Evolutionary conservation across 2,888 invertebrate species (phyloP), one percentile per base, ranked within the genome.

Genomic region (Apamea anceps): DNA sequence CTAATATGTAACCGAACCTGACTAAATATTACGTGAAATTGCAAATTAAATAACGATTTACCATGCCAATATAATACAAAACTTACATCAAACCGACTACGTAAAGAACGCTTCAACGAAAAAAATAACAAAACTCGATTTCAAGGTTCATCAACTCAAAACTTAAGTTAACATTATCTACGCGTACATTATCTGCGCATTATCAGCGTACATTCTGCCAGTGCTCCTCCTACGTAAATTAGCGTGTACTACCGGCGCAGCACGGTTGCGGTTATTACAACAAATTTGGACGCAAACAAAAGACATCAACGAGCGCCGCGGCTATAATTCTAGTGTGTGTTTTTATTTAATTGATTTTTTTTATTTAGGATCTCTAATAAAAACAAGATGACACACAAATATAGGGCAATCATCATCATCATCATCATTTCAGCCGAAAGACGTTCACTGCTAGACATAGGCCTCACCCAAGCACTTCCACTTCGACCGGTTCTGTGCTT

Each of bases 281-380:
- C 51, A 71, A 80, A 79, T 79, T 82, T 54, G 28, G 57, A 32
- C 54, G 75, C 71, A n/a, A 80, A 80, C 80, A 81, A 89, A 89
- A 89, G 88, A 89, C 89, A 84, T 89, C 85, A 89, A 89, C 88
- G 88, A 78, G 82, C 74, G 75, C 70, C 12, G 25, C 10, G 28
- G 18, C 12, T 71, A n/a, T n/a, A 7, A 5, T 57, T 28, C 10
- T 25, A 32, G 18, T 48, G 21, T 10, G 70, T 25, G 54, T 8
- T 54, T 70, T 48, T 48, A 48, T 5, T 15, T 48, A 5, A 5
- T 51, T 51, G 0, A 21, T 21, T 21, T 21, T 21, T 21, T 54
- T 21, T 10, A 54, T 21, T 54, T 21, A 8, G 54, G 3, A 54
- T 54, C 21, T 21, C 8, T 18, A 8, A 54, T 21, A 21, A 54